Base-by-base conservation (phyloP, 2,888 invertebrate species). In the Oithona nana region DNA sequence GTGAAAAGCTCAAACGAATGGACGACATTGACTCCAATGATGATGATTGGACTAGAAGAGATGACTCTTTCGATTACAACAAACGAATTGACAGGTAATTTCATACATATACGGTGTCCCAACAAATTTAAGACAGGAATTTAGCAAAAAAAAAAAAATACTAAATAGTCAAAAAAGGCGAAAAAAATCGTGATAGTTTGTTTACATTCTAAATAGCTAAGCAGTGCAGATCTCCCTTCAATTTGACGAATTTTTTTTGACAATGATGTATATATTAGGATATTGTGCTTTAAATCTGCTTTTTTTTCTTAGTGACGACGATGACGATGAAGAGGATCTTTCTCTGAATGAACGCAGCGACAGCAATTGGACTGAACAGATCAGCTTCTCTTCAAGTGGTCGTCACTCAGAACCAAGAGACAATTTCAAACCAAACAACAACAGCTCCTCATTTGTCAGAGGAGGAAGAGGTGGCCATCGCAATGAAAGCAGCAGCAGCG, bases 51-150 rank as follows among this genome's bases (percentile, higher is more conserved):
- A 75, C 75, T 54, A 86, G 88, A 64, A 83, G 84, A 68, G 84
- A 88, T 70, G 89, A 89, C 71, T 90, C 90, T 72, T 88, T 93
- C 71, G 92, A 93, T 75, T 93, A 92, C 72, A 88, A 88, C 48
- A 64, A 64, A 31, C 50, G 50, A 57, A 8, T 59, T n/a, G 49
- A 81, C 81, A 68, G 75, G 78, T 73, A 64, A 26, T 6, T 26
- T 51, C 20, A 8, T 20, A 39, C 6, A 39, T 39, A 39, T 39
- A 11, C n/a, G n/a, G n/a, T n/a, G n/a, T n/a, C n/a, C n/a, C n/a
- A n/a, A n/a, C n/a, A n/a, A n/a, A n/a, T n/a, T n/a, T n/a, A n/a
- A n/a, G n/a, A n/a, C n/a, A n/a, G n/a, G n/a, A n/a, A n/a, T n/a
- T n/a, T n/a, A n/a, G n/a, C n/a, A n/a, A n/a, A n/a, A n/a, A n/a